phyloP scores from a whole-genome alignment of 2,888 invertebrate species.

The Nemurella pictetii region DNA sequence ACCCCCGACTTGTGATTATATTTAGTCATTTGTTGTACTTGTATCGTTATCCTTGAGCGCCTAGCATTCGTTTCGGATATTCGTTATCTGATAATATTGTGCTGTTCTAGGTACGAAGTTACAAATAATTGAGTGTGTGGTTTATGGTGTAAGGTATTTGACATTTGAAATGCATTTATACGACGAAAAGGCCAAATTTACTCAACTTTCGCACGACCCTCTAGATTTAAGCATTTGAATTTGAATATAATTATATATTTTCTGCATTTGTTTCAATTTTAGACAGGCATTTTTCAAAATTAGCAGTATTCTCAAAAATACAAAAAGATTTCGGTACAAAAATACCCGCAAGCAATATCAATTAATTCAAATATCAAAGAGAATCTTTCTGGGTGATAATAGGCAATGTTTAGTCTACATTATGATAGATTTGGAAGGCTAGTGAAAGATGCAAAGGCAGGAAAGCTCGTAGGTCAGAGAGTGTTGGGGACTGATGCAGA shows the following conservation, averaged over 20 bases:
- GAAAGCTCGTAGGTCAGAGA: too few species aligned
- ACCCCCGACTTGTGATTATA: background rate
- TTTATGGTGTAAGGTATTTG: too few species aligned
- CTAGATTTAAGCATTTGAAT: background rate
- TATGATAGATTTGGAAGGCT: background rate
- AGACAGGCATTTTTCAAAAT: background rate
- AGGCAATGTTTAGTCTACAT: background rate
- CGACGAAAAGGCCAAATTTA: too few species aligned
- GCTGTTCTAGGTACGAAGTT: too few species aligned
- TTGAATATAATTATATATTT: background rate
- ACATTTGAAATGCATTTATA: too few species aligned
- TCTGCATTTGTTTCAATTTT: background rate
- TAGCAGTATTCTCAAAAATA: background rate
- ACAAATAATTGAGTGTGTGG: too few species aligned
- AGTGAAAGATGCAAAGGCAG: background rate
- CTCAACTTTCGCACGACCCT: background rate
- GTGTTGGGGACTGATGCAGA: background rate
- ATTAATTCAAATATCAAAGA: background rate
- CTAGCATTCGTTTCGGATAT: too few species aligned
- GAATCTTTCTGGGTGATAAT: background rate
- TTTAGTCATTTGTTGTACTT: background rate
- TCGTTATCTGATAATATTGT: too few species aligned
- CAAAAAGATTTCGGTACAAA: background rate
- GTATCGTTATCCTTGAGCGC: background rate
- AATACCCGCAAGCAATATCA: background rate